A percentile compares a stretch with the other conserved stretches of the same genome.
Evolutionary conservation across 2,888 invertebrate species (phyloP).

Genomic region (Dicyrtomina minuta): DNA sequence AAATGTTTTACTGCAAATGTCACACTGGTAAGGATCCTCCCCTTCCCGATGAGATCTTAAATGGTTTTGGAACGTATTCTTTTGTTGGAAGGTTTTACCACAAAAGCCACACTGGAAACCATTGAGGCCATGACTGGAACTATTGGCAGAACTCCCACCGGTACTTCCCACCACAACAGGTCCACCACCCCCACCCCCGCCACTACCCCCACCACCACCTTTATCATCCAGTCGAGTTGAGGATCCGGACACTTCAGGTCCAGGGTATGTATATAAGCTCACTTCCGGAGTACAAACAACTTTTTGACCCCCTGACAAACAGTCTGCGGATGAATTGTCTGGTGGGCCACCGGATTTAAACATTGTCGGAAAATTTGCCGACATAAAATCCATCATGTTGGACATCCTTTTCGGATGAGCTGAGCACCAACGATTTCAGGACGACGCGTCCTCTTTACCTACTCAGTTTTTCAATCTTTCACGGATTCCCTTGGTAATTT

Average conservation of each 20-base stretch:
- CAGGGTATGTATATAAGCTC: constrained; percentile 53
- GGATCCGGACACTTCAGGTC: constrained; percentile 30
- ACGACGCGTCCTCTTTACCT: too few species aligned
- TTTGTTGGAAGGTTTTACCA: constrained; percentile 72
- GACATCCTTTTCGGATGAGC: not conserved
- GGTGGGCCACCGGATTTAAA: constrained; percentile 27
- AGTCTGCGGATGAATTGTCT: constrained; percentile 13
- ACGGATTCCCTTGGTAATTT: not conserved
- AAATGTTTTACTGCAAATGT: constrained; percentile 86
- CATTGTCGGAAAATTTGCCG: constrained; percentile 32
- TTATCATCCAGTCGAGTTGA: constrained; percentile 40
- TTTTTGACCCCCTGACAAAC: constrained; percentile 43
- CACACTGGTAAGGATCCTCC: constrained; percentile 78
- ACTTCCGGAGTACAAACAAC: constrained; percentile 54
- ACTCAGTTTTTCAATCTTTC: not conserved
- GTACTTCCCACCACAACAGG: not conserved
- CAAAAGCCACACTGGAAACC: constrained; percentile 70
- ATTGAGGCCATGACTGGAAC: constrained; percentile 15
- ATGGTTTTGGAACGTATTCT: constrained; percentile 73
- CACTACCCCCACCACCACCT: constrained; percentile 19
- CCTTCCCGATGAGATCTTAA: constrained; percentile 62
- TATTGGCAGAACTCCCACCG: not conserved
- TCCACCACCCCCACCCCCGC: not conserved
- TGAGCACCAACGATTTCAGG: too few species aligned
- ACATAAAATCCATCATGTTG: constrained; percentile 34